Conservation (phyloP, 2,797 vertebrate genomes). For the Eleutherodactylus coqui region DNA sequence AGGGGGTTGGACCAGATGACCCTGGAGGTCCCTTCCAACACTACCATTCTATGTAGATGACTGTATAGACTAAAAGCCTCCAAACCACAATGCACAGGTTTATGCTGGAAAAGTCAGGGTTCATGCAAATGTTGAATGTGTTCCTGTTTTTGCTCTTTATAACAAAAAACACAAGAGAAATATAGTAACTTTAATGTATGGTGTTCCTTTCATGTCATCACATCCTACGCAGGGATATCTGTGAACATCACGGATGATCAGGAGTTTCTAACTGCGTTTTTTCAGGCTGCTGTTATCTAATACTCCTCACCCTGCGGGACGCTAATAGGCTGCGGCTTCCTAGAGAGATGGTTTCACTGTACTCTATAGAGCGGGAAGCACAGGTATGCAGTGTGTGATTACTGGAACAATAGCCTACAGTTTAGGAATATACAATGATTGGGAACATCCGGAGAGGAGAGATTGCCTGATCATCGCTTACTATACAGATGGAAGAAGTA, state of each 20-base stretch:
- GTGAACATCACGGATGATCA: neutral
- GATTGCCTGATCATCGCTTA: neutral
- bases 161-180: no score
- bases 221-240: neutral
- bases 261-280: conserved; percentile 1
- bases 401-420: neutral
- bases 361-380: neutral
- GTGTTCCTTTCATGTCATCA: neutral
- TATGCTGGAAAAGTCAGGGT: neutral
- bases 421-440: neutral
- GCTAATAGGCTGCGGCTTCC: conserved; percentile 46
- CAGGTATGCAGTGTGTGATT: conserved; percentile 14
- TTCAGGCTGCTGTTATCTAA: conserved; percentile 15
- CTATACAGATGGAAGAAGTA: neutral
- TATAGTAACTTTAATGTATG: neutral
- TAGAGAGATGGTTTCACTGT: conserved; percentile 36
- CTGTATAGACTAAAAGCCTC: no score
- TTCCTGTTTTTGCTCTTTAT: neutral
- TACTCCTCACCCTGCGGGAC: conserved; percentile 31
- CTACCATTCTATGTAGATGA: no score
- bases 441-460: neutral
- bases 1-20: no score
- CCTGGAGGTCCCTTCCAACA: no score
- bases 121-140: neutral
- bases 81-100: no score